phyloP scores from a whole-genome alignment of 2,113 vertebrate species.

The Sinocyclocheilus anophthalmus region DNA sequence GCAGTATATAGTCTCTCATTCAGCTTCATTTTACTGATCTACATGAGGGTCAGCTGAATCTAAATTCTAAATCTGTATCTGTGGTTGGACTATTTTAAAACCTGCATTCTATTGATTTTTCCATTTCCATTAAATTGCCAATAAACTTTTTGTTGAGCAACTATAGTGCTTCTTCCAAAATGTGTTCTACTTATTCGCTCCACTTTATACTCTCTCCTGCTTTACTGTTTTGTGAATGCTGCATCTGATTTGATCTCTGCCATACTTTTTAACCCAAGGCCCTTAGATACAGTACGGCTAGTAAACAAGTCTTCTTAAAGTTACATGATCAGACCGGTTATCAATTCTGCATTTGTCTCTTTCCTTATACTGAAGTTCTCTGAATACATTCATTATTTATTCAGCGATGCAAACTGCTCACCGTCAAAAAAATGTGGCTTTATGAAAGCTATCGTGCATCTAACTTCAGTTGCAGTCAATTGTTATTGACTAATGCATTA shows the following conservation, averaged over 20 bases:
- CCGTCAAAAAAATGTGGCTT: background rate
- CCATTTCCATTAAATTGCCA: conserved; percentile 4
- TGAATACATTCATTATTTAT: background rate
- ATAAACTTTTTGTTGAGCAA: background rate
- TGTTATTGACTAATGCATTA: background rate
- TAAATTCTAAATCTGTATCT: conserved; percentile 18
- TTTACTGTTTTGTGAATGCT: conserved; percentile 21
- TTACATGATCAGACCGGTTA: background rate
- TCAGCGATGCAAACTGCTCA: background rate
- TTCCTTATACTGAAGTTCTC: background rate
- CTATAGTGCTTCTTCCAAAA: background rate
- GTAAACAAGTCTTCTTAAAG: background rate
- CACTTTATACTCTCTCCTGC: background rate
- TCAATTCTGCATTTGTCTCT: conserved; percentile 55
- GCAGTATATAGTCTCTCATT: background rate
- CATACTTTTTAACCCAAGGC: conserved; percentile 4
- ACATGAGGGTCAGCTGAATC: background rate
- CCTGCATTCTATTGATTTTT: conserved; percentile 31
- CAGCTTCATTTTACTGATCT: background rate
- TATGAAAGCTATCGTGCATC: background rate
- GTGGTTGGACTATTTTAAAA: conserved; percentile 5
- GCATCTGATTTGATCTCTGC: conserved; percentile 27
- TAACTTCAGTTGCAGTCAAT: background rate
- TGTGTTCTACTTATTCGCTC: background rate
- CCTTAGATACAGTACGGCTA: conserved; percentile 6